These are phyloP conservation scores for Linyphia triangularis DNA, from an alignment of 2,888 invertebrate species.

Conservation along the genomic window DNA sequence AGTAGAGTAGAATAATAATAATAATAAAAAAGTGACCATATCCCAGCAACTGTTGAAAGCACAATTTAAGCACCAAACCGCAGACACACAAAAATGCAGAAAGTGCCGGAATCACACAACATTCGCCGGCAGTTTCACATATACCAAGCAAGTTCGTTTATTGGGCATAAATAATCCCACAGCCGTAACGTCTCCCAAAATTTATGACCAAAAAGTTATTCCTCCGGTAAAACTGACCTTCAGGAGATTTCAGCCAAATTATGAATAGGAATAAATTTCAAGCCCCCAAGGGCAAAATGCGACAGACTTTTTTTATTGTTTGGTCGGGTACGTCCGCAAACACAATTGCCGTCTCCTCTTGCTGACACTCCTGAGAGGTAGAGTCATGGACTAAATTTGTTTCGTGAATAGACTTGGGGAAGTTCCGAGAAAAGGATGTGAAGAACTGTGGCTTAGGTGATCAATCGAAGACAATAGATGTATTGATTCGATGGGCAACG, in stretches of 20 bases:
- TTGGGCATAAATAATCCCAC: slow-evolving; percentile 28
- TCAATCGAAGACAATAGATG: too few species aligned
- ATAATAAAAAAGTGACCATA: too few species aligned
- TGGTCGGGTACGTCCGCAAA: slow-evolving; percentile 1
- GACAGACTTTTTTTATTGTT: slow-evolving; percentile 60
- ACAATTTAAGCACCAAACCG: slow-evolving; percentile 40
- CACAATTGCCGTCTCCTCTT: too few species aligned
- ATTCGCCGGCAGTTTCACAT: slow-evolving; percentile 13
- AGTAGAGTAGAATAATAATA: neutral
- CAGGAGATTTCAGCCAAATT: slow-evolving; percentile 20
- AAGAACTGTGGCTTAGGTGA: too few species aligned
- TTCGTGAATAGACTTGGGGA: too few species aligned
- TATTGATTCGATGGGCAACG: too few species aligned
- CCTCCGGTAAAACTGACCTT: slow-evolving; percentile 51
- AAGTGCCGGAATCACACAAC: neutral
- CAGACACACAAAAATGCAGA: slow-evolving; percentile 1
- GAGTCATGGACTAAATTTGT: too few species aligned
- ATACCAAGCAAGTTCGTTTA: slow-evolving; percentile 18
- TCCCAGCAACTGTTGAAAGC: neutral
- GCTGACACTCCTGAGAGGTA: too few species aligned
- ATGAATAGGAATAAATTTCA: slow-evolving; percentile 49
- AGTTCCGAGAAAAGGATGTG: too few species aligned
- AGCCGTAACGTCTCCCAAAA: slow-evolving; percentile 21
- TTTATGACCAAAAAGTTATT: slow-evolving; percentile 52
- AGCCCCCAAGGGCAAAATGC: slow-evolving; percentile 44